Base-by-base conservation (phyloP, 2,888 invertebrate species). In the Parthenolecanium corni region DNA sequence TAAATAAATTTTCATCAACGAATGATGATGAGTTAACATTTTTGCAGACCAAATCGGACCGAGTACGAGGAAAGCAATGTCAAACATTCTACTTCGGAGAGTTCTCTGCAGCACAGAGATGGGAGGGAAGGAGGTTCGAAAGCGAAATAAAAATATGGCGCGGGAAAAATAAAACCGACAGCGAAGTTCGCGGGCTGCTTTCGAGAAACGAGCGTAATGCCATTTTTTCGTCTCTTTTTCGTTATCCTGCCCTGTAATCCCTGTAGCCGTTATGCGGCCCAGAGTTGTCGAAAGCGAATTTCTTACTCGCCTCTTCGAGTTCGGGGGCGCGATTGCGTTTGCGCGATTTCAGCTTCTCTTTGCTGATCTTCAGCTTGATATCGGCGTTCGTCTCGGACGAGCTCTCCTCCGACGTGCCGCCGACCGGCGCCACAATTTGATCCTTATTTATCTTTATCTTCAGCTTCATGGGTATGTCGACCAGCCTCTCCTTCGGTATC, bases 401-500 rank as follows among this genome's bases (percentile, higher is more conserved):
- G 44, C 25, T 40, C 31, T 40, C 52, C 24, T 40, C 36, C 25
- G 20, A 14, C 1, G 38, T n/a, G 12, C 25, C 3, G 9, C 20
- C 21, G 6, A 21, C 49, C n/a, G 57, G 46, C 2, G 57, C 9
- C 25, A 51, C 38, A n/a, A 57, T 52, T 20, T 52, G 46, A 40
- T 62, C 62, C 47, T 65, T 65, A 18, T 54, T 62, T 14, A 62
- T 52, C 40, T 62, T 62, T 38, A 65, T 65, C 23, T 62, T 65
- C 25, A 65, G 53, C 16, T 54, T 65, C 53, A 52, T 23, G 16
- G 58, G 64, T 42, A 61, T 58, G 20, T 61, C 53, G 31, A 53
- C 46, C 40, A 62, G 31, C 24, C 24, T 52, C n/a, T 63, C 63
- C 31, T 54, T 53, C 20, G 63, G 63, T 54, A 63, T 63, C 31